Conservation (phyloP, 2,113 vertebrate species). For the Ascaphus truei region DNA sequence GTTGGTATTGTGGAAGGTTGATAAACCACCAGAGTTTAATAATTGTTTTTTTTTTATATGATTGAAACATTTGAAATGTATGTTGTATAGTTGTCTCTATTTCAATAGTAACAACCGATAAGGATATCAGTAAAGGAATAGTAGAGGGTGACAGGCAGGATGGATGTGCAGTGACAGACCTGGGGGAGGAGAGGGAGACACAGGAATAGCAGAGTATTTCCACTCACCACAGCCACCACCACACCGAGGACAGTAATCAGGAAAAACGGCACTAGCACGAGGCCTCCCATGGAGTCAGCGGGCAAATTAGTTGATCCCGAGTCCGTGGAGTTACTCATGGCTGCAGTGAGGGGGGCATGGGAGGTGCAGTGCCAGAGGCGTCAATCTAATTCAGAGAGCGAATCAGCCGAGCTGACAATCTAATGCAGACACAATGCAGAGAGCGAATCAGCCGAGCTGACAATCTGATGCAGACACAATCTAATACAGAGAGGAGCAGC, state of each 20-base stretch:
- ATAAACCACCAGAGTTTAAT: too few species aligned
- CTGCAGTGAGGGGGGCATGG: slow-evolving; percentile 29
- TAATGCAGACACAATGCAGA: too few species aligned
- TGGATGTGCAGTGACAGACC: too few species aligned
- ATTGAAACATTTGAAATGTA: background rate
- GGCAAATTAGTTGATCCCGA: slow-evolving; percentile 55
- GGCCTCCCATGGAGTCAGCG: slow-evolving; percentile 72
- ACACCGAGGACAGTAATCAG: slow-evolving; percentile 80
- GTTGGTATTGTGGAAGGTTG: too few species aligned
- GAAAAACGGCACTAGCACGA: slow-evolving; percentile 82
- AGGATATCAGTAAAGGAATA: too few species aligned
- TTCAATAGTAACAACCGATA: background rate
- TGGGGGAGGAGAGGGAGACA: background rate
- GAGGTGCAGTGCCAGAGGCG: background rate
- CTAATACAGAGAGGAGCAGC: too few species aligned
- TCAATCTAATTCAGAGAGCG: background rate
- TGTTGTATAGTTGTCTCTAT: background rate
- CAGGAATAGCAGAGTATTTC: background rate
- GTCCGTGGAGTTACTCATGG: slow-evolving; percentile 82
- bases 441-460: too few species aligned
- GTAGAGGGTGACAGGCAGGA: too few species aligned
- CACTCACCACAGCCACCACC: slow-evolving; percentile 81
- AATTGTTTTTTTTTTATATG: too few species aligned
- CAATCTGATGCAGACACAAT: too few species aligned
- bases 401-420: slow-evolving; percentile 37